Percentiles rank a stretch among this genome's conserved stretches.
Evolutionary conservation across 2,113 vertebrate species (phyloP).

Genomic region (Platichthys stellatus): DNA sequence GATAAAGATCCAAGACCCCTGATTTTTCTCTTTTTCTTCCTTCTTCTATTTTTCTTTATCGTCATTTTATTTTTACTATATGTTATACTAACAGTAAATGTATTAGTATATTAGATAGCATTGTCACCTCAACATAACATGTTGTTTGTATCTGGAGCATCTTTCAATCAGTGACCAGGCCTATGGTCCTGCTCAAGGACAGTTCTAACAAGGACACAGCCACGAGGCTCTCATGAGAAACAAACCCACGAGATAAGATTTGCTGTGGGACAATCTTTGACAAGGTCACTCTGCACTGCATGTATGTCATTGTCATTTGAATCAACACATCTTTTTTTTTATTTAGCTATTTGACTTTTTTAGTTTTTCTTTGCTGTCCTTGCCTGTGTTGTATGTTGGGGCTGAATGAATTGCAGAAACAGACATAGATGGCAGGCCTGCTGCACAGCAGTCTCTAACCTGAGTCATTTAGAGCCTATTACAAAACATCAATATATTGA

Average conservation of each 20-base stretch:
- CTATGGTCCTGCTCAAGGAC: neutral
- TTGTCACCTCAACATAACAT: neutral
- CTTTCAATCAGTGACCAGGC: neutral
- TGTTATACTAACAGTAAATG: neutral
- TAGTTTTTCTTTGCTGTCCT: slow-evolving; percentile 26
- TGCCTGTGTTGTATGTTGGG: slow-evolving; percentile 5
- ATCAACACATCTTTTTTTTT: neutral
- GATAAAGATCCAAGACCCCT: too few relatives aligned
- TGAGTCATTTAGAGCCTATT: slow-evolving; percentile 81
- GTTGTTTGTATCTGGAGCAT: neutral
- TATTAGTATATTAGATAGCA: neutral
- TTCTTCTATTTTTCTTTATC: neutral
- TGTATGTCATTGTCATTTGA: neutral
- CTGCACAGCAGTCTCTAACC: slow-evolving; percentile 69
- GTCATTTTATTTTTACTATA: neutral
- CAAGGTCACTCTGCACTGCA: neutral
- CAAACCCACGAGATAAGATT: slow-evolving; percentile 1
- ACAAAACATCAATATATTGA: slow-evolving; percentile 81
- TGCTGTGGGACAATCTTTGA: neutral
- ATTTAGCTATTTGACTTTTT: neutral
- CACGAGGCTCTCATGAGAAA: neutral
- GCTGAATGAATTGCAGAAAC: slow-evolving; percentile 45
- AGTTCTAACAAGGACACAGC: slow-evolving; percentile 3
- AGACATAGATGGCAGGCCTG: slow-evolving; percentile 50
- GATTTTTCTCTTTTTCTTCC: neutral